These are phyloP conservation scores for Ptychochromis oligacanthus DNA, from an alignment of 2,113 vertebrate species.

Conservation along the genomic window DNA sequence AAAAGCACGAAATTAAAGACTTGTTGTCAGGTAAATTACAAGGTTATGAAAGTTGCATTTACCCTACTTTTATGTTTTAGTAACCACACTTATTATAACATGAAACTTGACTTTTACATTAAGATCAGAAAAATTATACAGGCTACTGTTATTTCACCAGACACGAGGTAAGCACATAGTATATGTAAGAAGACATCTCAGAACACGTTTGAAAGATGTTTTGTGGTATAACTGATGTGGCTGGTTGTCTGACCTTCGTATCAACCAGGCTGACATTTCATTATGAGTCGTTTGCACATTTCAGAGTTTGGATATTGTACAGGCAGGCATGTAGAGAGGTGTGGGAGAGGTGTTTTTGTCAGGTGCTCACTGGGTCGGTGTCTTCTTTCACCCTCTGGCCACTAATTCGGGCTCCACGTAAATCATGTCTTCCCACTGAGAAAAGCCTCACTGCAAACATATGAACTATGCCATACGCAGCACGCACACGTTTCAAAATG, in stretches of 20 bases:
- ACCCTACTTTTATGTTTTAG: conserved; percentile 41
- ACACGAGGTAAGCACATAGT: background rate
- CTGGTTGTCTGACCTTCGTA: background rate
- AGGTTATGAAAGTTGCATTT: conserved; percentile 34
- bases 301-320: conserved; percentile 39
- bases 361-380: conserved; percentile 71
- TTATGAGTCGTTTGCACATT: conserved; percentile 37
- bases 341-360: conserved; percentile 58
- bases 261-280: conserved; percentile 35
- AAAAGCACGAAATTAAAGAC: conserved; percentile 57
- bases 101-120: conserved; percentile 33
- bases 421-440: conserved; percentile 71
- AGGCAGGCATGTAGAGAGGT: conserved; percentile 8
- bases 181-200: background rate
- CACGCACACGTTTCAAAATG: conserved; percentile 20
- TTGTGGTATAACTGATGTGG: conserved; percentile 29
- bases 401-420: conserved; percentile 74
- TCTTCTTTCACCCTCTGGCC: conserved; percentile 80
- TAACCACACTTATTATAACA: conserved; percentile 36
- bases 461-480: conserved; percentile 7
- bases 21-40: conserved; percentile 52
- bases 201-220: conserved; percentile 31
- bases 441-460: conserved; percentile 5
- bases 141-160: conserved; percentile 5
- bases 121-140: conserved; percentile 3